Percentiles rank a stretch among this genome's conserved stretches.
These are phyloP conservation scores for Felis catus DNA, from an alignment of 2,113 vertebrate genomes.

Conservation along the genomic window F.catus_Fca126_mat1.0 CM031418.1:116917501-116918000, in stretches of 20 bases:
- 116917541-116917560: conserved; percentile 8
- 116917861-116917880: conserved; percentile 64
- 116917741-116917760: conserved; percentile 58
- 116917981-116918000: conserved; percentile 70
- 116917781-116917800: conserved; percentile 52
- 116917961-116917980: conserved; percentile 62
- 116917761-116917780: conserved; percentile 59
- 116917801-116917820: conserved; percentile 67
- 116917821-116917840: conserved; percentile 69
- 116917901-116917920: conserved; percentile 77
- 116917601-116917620: not conserved
- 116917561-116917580: conserved; percentile 14
- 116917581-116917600: not conserved
- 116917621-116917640: not conserved
- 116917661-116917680: not conserved
- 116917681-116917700: conserved; percentile 24
- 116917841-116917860: conserved; percentile 76
- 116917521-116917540: not conserved
- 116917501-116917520: conserved; percentile 52
- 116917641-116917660: not conserved
- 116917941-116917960: conserved; percentile 82
- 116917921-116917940: conserved; percentile 74
- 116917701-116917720: conserved; percentile 54
- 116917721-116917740: conserved; percentile 9
- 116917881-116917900: conserved; percentile 67